These are phyloP conservation scores for Kradibia gibbosae DNA, from an alignment of 1,140 invertebrate genomes.

Conservation along the genomic window DNA sequence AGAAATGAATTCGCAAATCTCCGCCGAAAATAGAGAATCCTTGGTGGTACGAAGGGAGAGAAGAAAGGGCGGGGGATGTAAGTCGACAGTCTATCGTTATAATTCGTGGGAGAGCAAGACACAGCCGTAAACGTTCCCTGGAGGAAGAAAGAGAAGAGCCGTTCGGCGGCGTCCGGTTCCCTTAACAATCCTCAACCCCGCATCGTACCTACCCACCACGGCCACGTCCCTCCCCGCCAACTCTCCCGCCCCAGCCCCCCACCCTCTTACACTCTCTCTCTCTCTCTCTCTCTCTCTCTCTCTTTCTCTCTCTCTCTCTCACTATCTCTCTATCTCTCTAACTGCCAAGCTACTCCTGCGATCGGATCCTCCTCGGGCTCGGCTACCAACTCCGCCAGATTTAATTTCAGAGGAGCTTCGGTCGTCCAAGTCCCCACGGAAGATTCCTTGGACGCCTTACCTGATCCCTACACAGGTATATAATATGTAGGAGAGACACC, in stretches of 20 bases:
- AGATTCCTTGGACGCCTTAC: constrained; percentile 31
- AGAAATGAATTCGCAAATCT: background rate
- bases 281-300: constrained; percentile 29
- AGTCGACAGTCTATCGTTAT: constrained; percentile 32
- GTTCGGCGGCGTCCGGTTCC: background rate
- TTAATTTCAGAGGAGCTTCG: constrained; percentile 44
- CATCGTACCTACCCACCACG: background rate
- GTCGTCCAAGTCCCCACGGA: constrained; percentile 32
- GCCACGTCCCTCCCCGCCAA: constrained; percentile 14
- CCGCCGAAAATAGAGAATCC: background rate
- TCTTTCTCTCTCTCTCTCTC: constrained; percentile 19
- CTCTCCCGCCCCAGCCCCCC: too few species aligned
- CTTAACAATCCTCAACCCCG: constrained; percentile 8
- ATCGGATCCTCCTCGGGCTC: too few species aligned
- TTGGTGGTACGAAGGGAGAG: background rate
- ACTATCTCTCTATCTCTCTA: background rate
- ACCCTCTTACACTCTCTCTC: background rate
- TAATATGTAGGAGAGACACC: constrained; percentile 9
- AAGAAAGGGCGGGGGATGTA: background rate
- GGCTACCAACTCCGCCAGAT: background rate
- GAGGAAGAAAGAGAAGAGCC: constrained; percentile 14
- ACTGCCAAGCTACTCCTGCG: too few species aligned
- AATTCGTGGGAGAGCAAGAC: constrained; percentile 18
- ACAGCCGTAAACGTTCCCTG: background rate
- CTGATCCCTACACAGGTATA: background rate